Percentiles rank a stretch among this genome's conserved stretches.
Conservation (phyloP, 2,888 invertebrate species). For the Megalurothrips usitatus region DNA sequence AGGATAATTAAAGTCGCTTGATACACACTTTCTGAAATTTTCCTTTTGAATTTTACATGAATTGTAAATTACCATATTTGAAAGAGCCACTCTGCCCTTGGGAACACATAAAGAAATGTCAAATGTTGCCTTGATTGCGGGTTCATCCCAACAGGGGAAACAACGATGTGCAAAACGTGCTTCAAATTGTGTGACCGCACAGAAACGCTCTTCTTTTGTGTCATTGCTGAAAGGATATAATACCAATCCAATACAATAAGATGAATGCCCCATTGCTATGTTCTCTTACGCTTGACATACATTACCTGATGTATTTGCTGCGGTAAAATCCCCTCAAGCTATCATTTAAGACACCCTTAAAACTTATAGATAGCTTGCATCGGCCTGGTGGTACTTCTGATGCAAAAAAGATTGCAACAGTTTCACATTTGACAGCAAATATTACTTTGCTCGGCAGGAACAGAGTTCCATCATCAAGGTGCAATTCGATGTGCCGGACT, state of each 20-base stretch:
- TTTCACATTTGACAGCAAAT: slow-evolving; percentile 50
- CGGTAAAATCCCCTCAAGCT: slow-evolving; percentile 95
- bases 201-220: slow-evolving; percentile 71
- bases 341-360: slow-evolving; percentile 82
- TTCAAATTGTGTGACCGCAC: slow-evolving; percentile 89
- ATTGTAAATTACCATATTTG: slow-evolving; percentile 71
- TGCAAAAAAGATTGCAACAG: slow-evolving; percentile 61
- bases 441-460: background rate
- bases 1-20: slow-evolving; percentile 15
- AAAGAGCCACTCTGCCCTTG: slow-evolving; percentile 75
- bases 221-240: slow-evolving; percentile 40
- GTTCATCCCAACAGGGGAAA: slow-evolving; percentile 98
- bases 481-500: background rate
- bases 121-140: slow-evolving; percentile 91
- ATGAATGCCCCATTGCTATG: background rate
- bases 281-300: background rate
- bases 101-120: slow-evolving; percentile 82
- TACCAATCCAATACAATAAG: slow-evolving; percentile 20
- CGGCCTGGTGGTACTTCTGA: slow-evolving; percentile 56
- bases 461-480: background rate
- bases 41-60: background rate
- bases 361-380: slow-evolving; percentile 60
- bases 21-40: slow-evolving; percentile 33
- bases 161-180: slow-evolving; percentile 85
- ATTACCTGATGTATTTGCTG: slow-evolving; percentile 67